Evolutionary conservation across 2,113 vertebrate species (phyloP).

Genomic region (Anoura caudifer): DNA sequence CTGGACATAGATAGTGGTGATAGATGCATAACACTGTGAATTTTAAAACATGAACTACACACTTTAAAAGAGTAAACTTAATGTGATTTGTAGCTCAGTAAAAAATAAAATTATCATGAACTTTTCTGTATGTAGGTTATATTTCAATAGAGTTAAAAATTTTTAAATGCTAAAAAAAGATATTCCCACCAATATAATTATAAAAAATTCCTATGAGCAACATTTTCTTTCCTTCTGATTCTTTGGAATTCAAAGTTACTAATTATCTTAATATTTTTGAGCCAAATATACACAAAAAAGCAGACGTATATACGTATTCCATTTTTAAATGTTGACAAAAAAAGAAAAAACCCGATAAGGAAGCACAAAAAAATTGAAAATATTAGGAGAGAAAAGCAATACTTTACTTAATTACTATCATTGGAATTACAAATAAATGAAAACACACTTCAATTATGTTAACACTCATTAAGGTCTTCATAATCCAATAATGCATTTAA

Average conservation of each 20-base stretch:
- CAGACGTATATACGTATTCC: neutral
- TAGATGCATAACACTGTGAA: neutral
- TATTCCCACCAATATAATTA: neutral
- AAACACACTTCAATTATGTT: neutral
- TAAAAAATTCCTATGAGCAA: neutral
- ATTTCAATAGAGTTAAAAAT: too few species aligned
- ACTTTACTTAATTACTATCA: constrained; percentile 5
- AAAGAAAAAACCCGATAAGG: neutral
- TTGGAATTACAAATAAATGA: constrained; percentile 4
- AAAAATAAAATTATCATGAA: neutral
- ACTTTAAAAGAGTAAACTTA: neutral
- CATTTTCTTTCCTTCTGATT: neutral
- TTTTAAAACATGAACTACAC: neutral
- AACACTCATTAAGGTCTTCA: neutral
- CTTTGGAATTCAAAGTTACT: constrained; percentile 30
- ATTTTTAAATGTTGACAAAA: neutral
- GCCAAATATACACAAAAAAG: neutral
- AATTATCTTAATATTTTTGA: constrained; percentile 1
- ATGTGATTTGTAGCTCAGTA: neutral
- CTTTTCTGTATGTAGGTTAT: too few species aligned
- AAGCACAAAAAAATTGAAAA: neutral
- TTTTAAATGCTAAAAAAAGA: too few species aligned
- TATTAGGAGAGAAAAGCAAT: neutral
- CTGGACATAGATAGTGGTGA: neutral
- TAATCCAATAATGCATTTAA: neutral